Evolutionary conservation across 2,888 invertebrate genomes (phyloP), one percentile per base, ranked within the genome.

Genomic region (Catonia carolina): DNA sequence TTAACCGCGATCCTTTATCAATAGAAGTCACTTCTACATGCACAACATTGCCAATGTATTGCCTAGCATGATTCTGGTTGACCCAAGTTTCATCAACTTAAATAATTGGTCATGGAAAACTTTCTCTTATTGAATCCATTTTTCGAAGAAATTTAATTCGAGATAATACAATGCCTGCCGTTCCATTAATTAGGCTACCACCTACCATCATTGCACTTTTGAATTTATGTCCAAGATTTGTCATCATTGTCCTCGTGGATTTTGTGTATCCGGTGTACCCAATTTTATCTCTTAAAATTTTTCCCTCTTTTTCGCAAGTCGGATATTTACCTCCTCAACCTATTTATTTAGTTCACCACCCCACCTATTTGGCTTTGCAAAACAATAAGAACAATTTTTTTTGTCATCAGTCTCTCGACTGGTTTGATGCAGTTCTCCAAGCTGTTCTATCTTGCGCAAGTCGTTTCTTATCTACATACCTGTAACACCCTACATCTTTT

Each of bases 81-180:
- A 56, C 42, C 51, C 51, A 56, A 6, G 56, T 56, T 31, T 56
- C 56, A 14, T 56, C 56, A 15, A 56, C 20, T 31, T 51, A 56
- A 3, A 50, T 14, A 10, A 12, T 10, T 2, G 14, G 2, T 17
- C 20, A 5, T 17, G 2, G 8, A n/a, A 23, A 5, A 2, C 2
- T 12, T 36, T 5, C 23, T 20, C 20, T 41, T 14, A 56, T 4
- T 6, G 39, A n/a, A 17, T 39, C n/a, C 23, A 52, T 52, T 14
- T 33, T 31, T 20, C 42, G 22, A 20, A 35, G 41, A 35, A 41
- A 56, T 33, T 50, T 15, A 31, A 12, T 33, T 2, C 54, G 5
- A 5, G 37, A 31, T 2, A 27, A 14, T 2, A 17, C 35, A 36
- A 54, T 54, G 14, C 37, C 37, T 6, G 18, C 2, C 47, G 12